Evolutionary conservation across 2,888 invertebrate genomes (phyloP), one percentile per base, ranked within the genome.

Genomic region (Stenolophus ochropezus): DNA sequence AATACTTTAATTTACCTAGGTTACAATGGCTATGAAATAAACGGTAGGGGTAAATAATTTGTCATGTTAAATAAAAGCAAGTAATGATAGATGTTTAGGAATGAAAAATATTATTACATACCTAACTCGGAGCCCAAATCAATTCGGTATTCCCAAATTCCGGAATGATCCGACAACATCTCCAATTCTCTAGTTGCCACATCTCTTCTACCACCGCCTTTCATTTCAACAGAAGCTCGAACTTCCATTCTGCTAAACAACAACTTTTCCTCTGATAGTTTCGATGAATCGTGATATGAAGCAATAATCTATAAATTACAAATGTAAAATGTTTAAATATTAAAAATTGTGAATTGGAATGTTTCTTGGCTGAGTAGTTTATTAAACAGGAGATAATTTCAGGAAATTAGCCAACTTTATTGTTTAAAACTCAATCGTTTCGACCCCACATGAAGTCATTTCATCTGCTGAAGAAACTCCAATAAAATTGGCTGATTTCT

Each of bases 251-350:
- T 88, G 61, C 95, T 93, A 71, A 92, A 91, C 0, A 89, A 87
- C 51, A 96, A 89, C 80, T 93, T 92, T 86, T 94, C 91, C 1
- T 88, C 85, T 20, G 94, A 91, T 20, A 97, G 89, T 0, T 94
- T 94, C 0, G 98, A 97, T 0, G 97, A 96, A 89, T 98, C 98
- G 88, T 96, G 96, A 89, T 96, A 97, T 1, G 97, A 96, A 0
- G 97, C 96, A 6, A 95, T 95, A 87, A 98, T 91, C 93, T 96
- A 89, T 0, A 89, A 85, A 11, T 74, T 75, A 73, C 11, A 58
- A 79, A 21, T 1, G 20, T 18, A 71, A 8, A 83, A 23, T 51
- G 61, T 47, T 27, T 85, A 86, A 85, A 90, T 77, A 61, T 53
- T 77, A 33, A 2, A 33, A 20, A 21, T 18, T n/a, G n/a, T n/a